phyloP scores from a whole-genome alignment of 30 jellyfish, hydroid and myxozoan genomes.

The Pelagia noctiluca region DNA sequence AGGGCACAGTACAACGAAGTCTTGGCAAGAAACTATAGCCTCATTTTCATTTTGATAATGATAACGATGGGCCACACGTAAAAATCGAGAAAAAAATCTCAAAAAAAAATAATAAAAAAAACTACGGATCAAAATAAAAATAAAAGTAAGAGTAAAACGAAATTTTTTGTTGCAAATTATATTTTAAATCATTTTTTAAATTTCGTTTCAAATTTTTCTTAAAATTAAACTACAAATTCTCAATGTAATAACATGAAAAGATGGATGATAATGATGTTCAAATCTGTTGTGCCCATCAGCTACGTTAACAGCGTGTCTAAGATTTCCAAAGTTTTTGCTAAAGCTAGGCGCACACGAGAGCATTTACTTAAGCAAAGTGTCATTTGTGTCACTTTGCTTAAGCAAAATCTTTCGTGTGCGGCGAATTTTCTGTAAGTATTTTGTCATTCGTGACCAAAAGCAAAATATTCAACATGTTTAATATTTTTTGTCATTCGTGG shows the following conservation, averaged over 20 bases:
- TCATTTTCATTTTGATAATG: slow-evolving; percentile 21
- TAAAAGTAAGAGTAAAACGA: slow-evolving; percentile 4
- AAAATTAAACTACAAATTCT: slow-evolving; percentile 15
- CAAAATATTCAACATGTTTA: too few relatives aligned
- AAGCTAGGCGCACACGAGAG: too few relatives aligned
- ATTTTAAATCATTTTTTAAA: slow-evolving; percentile 1
- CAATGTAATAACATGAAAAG: slow-evolving; percentile 32
- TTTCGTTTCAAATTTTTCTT: slow-evolving; percentile 14
- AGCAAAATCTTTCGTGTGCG: too few relatives aligned
- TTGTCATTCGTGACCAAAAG: too few relatives aligned
- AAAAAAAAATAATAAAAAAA: background rate
- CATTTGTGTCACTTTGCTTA: too few relatives aligned
- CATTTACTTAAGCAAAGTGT: too few relatives aligned
- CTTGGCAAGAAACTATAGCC: slow-evolving; percentile 12
- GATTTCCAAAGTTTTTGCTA: too few relatives aligned
- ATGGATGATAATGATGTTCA: slow-evolving; percentile 19
- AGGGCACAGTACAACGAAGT: background rate
- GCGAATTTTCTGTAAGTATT: too few relatives aligned
- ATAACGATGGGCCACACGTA: background rate
- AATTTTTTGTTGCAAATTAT: slow-evolving; percentile 21
- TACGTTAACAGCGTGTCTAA: too few relatives aligned
- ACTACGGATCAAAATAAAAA: background rate
- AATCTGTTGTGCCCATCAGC: too few relatives aligned
- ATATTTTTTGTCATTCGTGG: too few relatives aligned
- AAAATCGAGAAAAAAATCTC: background rate